Conservation (phyloP, 1,140 invertebrate genomes). For the Scaptomyza montana region DNA sequence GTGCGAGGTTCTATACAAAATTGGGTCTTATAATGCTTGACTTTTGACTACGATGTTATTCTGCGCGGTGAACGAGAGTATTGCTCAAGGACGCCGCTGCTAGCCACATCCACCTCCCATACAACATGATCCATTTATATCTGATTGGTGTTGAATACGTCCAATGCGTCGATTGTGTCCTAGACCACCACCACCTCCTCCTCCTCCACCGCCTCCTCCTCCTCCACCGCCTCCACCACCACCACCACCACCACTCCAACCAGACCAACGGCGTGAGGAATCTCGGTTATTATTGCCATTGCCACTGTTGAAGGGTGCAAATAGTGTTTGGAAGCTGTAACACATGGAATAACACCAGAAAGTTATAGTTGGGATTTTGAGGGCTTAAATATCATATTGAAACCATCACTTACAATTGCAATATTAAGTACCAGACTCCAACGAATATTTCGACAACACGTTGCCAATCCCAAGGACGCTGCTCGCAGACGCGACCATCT, state of each 20-base stretch:
- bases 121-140: constrained; percentile 41
- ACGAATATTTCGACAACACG: constrained; percentile 62
- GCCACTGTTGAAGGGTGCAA: constrained; percentile 57
- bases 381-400: not conserved
- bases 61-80: constrained; percentile 11
- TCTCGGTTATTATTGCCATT: constrained; percentile 35
- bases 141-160: constrained; percentile 48
- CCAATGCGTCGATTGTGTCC: constrained; percentile 70
- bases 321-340: constrained; percentile 50
- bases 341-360: not conserved
- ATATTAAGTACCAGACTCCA: constrained; percentile 57
- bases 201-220: constrained; percentile 34
- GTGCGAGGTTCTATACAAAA: constrained; percentile 3
- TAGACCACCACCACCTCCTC: constrained; percentile 48
- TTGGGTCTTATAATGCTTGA: not conserved
- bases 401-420: constrained; percentile 56
- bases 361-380: not conserved
- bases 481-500: constrained; percentile 76
- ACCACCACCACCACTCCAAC: constrained; percentile 44
- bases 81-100: constrained; percentile 34
- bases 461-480: constrained; percentile 67
- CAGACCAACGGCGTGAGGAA: constrained; percentile 33
- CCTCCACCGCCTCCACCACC: constrained; percentile 50
- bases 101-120: constrained; percentile 63
- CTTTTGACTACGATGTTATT: not conserved